Evolutionary conservation across 1,140 invertebrate species (phyloP), one percentile per base, ranked within the genome.

Genomic region (Tetragnatha versicolor): DNA sequence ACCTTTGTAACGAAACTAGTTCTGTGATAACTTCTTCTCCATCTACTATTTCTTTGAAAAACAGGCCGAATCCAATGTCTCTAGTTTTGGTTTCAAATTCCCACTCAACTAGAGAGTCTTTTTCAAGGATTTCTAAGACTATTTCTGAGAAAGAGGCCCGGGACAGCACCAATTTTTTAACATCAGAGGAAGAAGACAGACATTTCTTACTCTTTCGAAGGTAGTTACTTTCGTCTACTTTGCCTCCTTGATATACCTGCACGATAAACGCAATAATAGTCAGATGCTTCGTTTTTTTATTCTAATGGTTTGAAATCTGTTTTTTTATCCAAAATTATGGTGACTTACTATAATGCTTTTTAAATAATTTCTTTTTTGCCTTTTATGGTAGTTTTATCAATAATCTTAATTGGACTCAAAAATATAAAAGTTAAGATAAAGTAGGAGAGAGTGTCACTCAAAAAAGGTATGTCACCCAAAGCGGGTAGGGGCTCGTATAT

Each of bases 41-140:
- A 4, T 25, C 33, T 4, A 45, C 55, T 14, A 33, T 2, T 10
- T 60, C 39, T 29, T 75, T 60, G 3, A 22, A 45, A 33, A 75
- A 75, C 6, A 75, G 35, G 0, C 61, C 75, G 5, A 77, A 77
- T 1, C 75, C 75, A 12, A 77, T 77, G 27, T 77, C 75, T 31
- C 51, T 14, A 20, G 27, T 39, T 17, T 66, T 55, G n/a, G 63
- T 77, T 29, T 77, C 75, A 12, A 77, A 77, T 31, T 77, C 75
- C 75, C 75, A 77, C 22, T 77, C 61, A 42, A 77, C 66, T 9
- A 66, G n/a, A 31, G 75, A 77, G 4, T 49, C 61, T 9, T 31
- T 12, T 39, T 66, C 63, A 0, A 66, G n/a, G 14, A 65, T 29
- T 25, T 66, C 9, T 4, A 72, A 27, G 0, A 5, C 3, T 3